phyloP scores from a whole-genome alignment of 2,888 invertebrate genomes.

The Catocala nupta region DNA sequence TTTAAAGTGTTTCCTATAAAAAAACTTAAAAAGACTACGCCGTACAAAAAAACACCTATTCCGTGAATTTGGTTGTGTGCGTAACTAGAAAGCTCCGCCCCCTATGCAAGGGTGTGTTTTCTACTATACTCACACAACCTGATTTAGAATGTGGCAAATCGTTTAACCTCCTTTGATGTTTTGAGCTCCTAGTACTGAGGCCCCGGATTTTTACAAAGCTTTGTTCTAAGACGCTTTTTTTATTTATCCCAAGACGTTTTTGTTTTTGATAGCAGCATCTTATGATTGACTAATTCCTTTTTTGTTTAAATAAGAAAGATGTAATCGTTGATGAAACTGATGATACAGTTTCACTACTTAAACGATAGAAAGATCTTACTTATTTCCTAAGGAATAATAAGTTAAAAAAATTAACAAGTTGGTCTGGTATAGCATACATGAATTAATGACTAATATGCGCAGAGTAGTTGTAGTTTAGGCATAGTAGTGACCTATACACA shows the following conservation, averaged over 20 bases:
- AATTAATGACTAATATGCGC: too few species aligned
- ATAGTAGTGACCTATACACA: too few species aligned
- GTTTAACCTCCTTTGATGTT: constrained; percentile 33
- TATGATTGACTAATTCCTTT: too few species aligned
- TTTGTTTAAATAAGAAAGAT: too few species aligned
- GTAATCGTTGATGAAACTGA: too few species aligned
- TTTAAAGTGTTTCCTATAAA: constrained; percentile 72
- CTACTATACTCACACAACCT: constrained; percentile 38
- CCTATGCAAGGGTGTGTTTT: constrained; percentile 26
- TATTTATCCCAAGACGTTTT: not conserved
- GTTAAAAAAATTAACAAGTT: too few species aligned
- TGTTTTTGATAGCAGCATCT: not conserved
- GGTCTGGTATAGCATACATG: too few species aligned
- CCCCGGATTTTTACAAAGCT: constrained; percentile 71
- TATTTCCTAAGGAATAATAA: too few species aligned
- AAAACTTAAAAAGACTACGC: constrained; percentile 70
- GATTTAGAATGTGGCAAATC: constrained; percentile 28
- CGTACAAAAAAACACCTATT: constrained; percentile 26
- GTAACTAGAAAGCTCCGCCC: constrained; percentile 54
- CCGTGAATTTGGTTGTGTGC: constrained; percentile 39
- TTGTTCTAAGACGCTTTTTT: constrained; percentile 27
- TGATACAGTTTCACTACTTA: too few species aligned
- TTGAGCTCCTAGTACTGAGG: constrained; percentile 66
- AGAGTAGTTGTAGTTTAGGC: too few species aligned
- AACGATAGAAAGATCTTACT: too few species aligned